Base-by-base conservation (phyloP, 2,113 vertebrate species). In the Rhipidura dahli region DNA sequence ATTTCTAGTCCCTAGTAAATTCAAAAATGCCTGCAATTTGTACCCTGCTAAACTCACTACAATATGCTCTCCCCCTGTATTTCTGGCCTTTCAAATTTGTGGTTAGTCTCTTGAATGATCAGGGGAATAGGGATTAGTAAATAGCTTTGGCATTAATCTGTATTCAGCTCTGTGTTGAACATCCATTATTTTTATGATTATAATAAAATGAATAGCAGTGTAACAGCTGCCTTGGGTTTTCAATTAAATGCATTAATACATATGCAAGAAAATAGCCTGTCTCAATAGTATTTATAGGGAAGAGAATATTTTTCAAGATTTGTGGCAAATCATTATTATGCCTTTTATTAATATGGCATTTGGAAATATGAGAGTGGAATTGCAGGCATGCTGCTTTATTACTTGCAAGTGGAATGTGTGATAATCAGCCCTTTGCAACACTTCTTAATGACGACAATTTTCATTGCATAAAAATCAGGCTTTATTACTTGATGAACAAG, bases 181-280 rank as follows among this genome's bases (percentile, higher is more conserved):
- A 92, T 96, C 87, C 49, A 71, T 97, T 94, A 90, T 93, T 94
- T 96, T 95, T 96, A 96, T 92, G 87, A 73, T 72, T 73, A 15
- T 87, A 94, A 92, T 96, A 92, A 95, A 94, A 60, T 69, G 86
- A 92, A 76, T 76, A 95, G 51, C 69, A 61, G 45, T 50, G n/a
- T 81, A 95, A 93, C 77, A 84, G 86, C 92, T 93, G 83, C 86
- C 71, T 70, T 95, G 88, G 60, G 92, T 94, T 95, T 96, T 96
- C 94, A 96, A 94, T 96, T 96, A 96, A 96, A 92, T 82, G 68
- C 64, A 76, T 79, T 95, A 94, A 89, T 93, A 64, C 76, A 42
- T 75, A 86, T 56, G 89, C 80, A 89, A 87, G 89, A 87, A 96
- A 94, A 93, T 53, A 76, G 90, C 69, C 69, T 65, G 83, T 81